Base-by-base conservation (phyloP, 2,888 invertebrate genomes). In the Capitulum mitella region DNA sequence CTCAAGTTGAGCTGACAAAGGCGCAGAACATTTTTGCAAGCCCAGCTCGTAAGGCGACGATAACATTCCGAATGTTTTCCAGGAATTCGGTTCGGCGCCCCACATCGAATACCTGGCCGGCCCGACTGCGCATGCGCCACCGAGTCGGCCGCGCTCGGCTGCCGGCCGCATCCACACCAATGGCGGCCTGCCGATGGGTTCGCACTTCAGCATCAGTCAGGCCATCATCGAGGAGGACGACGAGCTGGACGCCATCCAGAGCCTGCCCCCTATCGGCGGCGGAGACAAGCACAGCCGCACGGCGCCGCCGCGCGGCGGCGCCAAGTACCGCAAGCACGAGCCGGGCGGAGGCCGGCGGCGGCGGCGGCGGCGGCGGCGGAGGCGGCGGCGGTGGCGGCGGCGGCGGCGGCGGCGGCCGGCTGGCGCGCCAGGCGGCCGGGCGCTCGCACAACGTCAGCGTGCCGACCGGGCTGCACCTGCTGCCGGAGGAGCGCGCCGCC, bases 221-320 rank as follows among this genome's bases (percentile, higher is more conserved):
- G 78, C 76, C 75, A 75, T 40, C 75, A 78, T 78, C 74, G 74
- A 40, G 37, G 78, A 70, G 26, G 70, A 37, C 26, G 70, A 70
- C 70, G 37, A 70, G 10, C 70, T 70, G 40, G 70, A 70, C 70
- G 70, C 22, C 70, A 40, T 40, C 8, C 70, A 70, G 70, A 70
- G 70, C 40, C 70, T 70, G 70, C 70, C 70, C 37, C 70, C 70
- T 70, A 40, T 26, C 40, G 70, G 70, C 19, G 10, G 37, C 22
- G 70, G 34, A 26, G 70, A 70, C 26, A 70, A 70, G 10, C 70
- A 40, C 70, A 40, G 40, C 37, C n/a, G 70, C 70, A 26, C 70
- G 70, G 70, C 70, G 70, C 70, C 70, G 70, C 19, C 70, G 70
- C 70, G 70, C 10, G 70, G 70, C 40, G 70, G 37, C 70, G 40